A percentile compares a stretch with the other conserved stretches of the same genome.
Evolutionary conservation across 2,888 invertebrate genomes (phyloP).

Genomic region (Reticulitermes lucifugus): DNA sequence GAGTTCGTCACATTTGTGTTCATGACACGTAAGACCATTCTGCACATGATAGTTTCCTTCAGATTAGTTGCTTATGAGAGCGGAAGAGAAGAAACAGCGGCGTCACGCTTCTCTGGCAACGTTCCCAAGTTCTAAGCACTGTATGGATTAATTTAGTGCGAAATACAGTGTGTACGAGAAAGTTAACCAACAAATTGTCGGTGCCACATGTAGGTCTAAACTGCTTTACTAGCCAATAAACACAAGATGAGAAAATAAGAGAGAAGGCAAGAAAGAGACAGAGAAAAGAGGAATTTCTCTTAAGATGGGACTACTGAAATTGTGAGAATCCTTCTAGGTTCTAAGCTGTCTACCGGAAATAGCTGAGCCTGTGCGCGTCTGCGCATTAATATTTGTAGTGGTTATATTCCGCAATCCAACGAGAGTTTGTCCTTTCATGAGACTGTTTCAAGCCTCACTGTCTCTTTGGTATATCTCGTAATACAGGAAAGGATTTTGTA

Average conservation of each 20-base stretch:
- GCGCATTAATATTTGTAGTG: background rate
- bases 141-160: constrained; percentile 26
- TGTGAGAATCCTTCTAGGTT: background rate
- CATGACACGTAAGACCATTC: background rate
- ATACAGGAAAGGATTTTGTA: too few relatives aligned
- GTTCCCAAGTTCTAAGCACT: background rate
- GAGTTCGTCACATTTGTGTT: too few relatives aligned
- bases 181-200: constrained; percentile 7
- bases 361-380: background rate
- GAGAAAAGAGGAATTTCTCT: background rate
- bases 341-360: too few relatives aligned
- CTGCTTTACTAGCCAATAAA: constrained; percentile 20
- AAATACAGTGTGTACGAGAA: background rate
- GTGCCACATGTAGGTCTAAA: background rate
- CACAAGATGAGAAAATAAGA: background rate
- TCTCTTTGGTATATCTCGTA: too few relatives aligned
- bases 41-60: background rate
- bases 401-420: background rate
- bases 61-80: background rate
- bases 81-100: background rate
- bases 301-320: background rate
- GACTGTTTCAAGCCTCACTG: too few relatives aligned
- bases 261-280: background rate
- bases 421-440: too few relatives aligned
- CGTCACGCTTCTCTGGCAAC: background rate